Conservation (phyloP, 64 coral and sea anemone genomes). For the Astreopora myriophthalma region DNA sequence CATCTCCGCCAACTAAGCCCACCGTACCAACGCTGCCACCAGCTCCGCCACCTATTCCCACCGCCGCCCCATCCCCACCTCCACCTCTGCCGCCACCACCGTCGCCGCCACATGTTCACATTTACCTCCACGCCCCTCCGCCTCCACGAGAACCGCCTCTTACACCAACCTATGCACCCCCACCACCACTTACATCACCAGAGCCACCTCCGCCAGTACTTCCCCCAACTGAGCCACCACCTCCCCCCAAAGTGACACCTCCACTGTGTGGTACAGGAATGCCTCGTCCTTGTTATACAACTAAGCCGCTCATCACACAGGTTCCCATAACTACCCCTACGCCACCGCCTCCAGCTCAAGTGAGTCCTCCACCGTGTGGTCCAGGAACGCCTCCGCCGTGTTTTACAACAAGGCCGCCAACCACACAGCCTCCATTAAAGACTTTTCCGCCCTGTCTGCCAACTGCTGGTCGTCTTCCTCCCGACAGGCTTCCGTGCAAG, state of each 20-base stretch:
- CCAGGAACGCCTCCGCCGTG: background rate
- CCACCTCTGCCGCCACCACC: background rate
- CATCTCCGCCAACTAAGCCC: constrained; percentile 4
- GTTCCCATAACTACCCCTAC: background rate
- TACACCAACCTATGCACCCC: background rate
- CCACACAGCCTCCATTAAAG: background rate
- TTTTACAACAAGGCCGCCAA: background rate
- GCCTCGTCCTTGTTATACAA: background rate
- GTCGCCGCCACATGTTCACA: background rate
- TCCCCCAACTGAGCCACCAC: background rate
- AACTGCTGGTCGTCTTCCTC: background rate
- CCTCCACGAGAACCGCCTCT: background rate
- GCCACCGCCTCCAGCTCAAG: background rate
- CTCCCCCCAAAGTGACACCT: background rate
- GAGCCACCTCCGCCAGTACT: background rate
- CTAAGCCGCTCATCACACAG: background rate
- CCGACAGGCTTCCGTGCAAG: background rate
- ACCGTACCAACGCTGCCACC: background rate
- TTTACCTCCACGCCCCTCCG: constrained; percentile 6
- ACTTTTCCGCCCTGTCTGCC: constrained; percentile 37
- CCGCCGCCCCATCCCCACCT: background rate
- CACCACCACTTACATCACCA: background rate
- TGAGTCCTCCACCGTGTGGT: background rate
- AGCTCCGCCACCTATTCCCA: background rate
- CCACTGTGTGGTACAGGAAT: background rate